Conservation (phyloP, 2,113 vertebrate genomes). For the Cairina moschata region DNA sequence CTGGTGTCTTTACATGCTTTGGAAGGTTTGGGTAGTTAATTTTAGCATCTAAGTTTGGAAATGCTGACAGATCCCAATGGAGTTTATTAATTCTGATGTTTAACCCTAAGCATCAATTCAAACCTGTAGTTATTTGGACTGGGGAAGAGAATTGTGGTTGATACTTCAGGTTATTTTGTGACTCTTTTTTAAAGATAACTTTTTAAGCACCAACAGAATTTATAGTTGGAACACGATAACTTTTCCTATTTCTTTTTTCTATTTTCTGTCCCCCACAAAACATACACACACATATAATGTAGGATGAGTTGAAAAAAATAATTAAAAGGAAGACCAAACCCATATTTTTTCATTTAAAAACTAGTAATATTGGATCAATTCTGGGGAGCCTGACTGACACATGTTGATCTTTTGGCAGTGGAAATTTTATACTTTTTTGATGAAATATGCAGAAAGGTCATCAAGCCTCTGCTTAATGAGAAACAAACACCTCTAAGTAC, state of each 20-base stretch:
- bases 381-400: neutral
- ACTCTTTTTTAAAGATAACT: neutral
- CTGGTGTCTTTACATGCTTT: neutral
- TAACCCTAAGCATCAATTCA: slow-evolving; percentile 59
- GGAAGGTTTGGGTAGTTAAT: slow-evolving; percentile 48
- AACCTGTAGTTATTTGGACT: neutral
- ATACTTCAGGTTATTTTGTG: neutral
- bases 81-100: slow-evolving; percentile 64
- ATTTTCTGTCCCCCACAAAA: neutral
- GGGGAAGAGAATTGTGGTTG: neutral
- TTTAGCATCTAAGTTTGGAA: slow-evolving; percentile 50
- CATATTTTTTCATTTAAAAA: neutral
- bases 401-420: neutral
- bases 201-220: neutral
- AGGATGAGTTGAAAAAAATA: neutral
- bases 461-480: neutral
- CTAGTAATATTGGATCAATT: neutral
- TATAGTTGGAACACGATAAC: neutral
- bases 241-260: neutral
- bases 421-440: neutral
- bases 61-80: slow-evolving; percentile 49
- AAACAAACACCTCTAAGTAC: neutral
- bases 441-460: neutral
- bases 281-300: neutral
- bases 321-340: neutral